phyloP scores from a whole-genome alignment of 2,888 invertebrate species.

The Cremastinae sp. region DNA sequence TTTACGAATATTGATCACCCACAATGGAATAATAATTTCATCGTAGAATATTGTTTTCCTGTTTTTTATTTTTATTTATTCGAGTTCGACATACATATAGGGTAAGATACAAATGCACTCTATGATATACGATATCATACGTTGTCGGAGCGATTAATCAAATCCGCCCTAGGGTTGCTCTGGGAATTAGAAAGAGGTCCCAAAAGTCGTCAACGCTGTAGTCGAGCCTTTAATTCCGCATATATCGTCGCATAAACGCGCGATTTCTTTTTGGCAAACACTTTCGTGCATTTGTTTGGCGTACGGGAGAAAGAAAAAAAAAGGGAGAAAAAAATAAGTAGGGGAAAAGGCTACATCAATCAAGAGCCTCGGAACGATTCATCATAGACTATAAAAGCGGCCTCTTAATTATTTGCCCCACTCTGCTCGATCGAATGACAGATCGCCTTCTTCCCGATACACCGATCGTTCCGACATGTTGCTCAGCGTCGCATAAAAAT shows the following conservation, averaged over 20 bases:
- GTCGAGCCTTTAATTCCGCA: constrained; percentile 43
- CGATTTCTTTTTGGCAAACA: constrained; percentile 25
- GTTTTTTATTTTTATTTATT: neutral
- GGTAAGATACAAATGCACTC: neutral
- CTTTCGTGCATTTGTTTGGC: constrained; percentile 1
- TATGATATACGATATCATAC: constrained; percentile 39
- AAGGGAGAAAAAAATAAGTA: constrained; percentile 9
- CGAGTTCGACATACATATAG: neutral
- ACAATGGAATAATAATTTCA: no score
- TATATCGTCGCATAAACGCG: constrained; percentile 16
- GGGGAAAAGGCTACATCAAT: constrained; percentile 20
- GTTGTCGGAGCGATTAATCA: constrained; percentile 58
- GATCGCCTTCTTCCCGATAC: constrained; percentile 15
- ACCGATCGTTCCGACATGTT: neutral
- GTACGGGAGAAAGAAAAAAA: neutral
- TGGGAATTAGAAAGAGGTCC: constrained; percentile 9
- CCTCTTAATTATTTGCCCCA: constrained; percentile 27
- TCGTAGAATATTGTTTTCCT: neutral
- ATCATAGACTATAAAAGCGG: constrained; percentile 30
- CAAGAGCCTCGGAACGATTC: constrained; percentile 26
- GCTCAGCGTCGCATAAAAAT: neutral
- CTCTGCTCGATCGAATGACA: constrained; percentile 12
- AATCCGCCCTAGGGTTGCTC: constrained; percentile 19
- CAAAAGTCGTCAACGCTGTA: constrained; percentile 30
- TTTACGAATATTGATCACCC: no score